phyloP scores from a whole-genome alignment of 2,113 vertebrate genomes.

The Corythornis cristatus region DNA sequence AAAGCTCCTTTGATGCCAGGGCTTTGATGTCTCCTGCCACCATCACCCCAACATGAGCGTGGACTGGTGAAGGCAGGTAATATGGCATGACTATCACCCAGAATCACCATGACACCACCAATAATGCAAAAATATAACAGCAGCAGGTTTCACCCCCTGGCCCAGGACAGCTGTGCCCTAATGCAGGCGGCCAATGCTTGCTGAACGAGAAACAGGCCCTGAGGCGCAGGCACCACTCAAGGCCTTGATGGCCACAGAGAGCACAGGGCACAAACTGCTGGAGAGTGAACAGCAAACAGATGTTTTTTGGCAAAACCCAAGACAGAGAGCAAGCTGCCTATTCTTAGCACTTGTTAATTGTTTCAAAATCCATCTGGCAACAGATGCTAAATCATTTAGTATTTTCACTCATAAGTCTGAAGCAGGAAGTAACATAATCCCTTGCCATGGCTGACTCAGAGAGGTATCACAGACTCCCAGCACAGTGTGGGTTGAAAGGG shows the following conservation, averaged over 20 bases:
- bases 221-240: fast-evolving
- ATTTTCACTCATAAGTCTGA: background rate
- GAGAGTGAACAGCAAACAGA: background rate
- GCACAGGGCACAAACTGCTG: background rate
- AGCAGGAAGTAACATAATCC: background rate
- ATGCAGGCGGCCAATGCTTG: fast-evolving
- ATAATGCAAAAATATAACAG: background rate
- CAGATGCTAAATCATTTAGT: conserved; percentile 12
- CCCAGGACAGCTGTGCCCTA: background rate
- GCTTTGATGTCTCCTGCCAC: fast-evolving
- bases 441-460: background rate
- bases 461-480: background rate
- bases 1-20: background rate
- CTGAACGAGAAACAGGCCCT: background rate
- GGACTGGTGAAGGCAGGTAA: background rate
- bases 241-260: fast-evolving
- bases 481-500: too few species aligned
- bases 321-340: background rate
- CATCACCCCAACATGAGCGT: fast-evolving
- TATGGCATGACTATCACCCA: fast-evolving
- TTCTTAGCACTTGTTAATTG: conserved; percentile 35
- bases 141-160: background rate
- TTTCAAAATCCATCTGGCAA: conserved; percentile 41
- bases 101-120: background rate
- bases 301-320: background rate